Evolutionary conservation across 2,888 invertebrate genomes (phyloP).

Genomic region (Plagodis pulveraria): DNA sequence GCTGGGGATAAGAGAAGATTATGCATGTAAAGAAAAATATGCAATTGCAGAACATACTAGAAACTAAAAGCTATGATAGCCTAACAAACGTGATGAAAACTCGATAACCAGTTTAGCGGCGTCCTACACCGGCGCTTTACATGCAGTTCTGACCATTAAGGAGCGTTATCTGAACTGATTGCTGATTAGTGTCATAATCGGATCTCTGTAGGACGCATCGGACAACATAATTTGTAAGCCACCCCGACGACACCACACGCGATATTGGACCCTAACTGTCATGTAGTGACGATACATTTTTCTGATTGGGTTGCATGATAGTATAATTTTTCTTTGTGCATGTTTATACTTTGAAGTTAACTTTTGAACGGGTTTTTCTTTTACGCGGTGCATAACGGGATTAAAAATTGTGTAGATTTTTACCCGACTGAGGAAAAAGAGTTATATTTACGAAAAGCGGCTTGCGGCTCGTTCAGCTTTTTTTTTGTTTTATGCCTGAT

Average conservation of each 20-base stretch:
- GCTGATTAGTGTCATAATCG: slow-evolving; percentile 15
- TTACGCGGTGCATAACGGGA: too few species aligned
- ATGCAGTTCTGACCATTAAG: neutral
- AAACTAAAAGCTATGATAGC: neutral
- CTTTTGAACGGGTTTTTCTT: too few species aligned
- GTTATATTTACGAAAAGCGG: too few species aligned
- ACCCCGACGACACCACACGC: neutral
- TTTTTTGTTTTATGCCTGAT: too few species aligned
- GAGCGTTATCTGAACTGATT: slow-evolving; percentile 9
- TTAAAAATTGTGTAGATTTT: too few species aligned
- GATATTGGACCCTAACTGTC: neutral
- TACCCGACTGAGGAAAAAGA: too few species aligned
- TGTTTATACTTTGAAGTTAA: too few species aligned
- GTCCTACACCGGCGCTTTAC: neutral
- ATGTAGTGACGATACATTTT: neutral
- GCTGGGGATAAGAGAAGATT: too few species aligned
- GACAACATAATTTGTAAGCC: slow-evolving; percentile 2
- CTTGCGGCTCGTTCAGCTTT: too few species aligned
- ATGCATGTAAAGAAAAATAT: too few species aligned
- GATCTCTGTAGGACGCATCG: neutral
- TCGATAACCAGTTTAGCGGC: neutral
- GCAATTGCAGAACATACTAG: neutral
- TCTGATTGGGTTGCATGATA: neutral
- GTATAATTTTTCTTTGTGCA: neutral
- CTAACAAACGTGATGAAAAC: neutral